Percentiles rank a stretch among this genome's conserved stretches.
Evolutionary conservation across 2,113 vertebrate genomes (phyloP).

Genomic region (Atlantisia rogersi): DNA sequence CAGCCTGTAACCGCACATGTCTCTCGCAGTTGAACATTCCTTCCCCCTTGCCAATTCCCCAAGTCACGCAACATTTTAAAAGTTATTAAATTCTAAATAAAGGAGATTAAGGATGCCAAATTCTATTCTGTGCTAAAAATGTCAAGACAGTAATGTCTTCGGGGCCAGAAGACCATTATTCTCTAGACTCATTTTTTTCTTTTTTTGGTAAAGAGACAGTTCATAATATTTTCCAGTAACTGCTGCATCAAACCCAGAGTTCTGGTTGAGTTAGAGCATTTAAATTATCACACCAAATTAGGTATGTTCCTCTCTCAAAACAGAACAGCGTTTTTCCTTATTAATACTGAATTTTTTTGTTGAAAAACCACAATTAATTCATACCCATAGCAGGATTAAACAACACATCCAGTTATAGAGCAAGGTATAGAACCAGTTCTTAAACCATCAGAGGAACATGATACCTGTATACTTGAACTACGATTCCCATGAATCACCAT

Average conservation of each 20-base stretch:
- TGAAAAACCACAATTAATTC: not conserved
- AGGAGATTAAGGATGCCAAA: conserved; percentile 40
- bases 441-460: not conserved
- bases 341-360: not conserved
- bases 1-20: not conserved
- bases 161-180: conserved; percentile 1
- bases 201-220: conserved; percentile 35
- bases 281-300: conserved; percentile 7
- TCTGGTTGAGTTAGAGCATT: not conserved
- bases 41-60: conserved; percentile 9
- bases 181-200: not conserved
- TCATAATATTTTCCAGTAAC: conserved; percentile 34
- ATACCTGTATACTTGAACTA: not conserved
- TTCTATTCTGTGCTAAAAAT: conserved; percentile 36
- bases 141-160: conserved; percentile 23
- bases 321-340: not conserved
- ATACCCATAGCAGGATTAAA: not conserved
- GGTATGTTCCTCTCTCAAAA: not conserved
- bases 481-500: not conserved
- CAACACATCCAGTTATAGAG: not conserved
- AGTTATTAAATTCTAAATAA: conserved; percentile 64
- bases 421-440: not conserved
- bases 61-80: conserved; percentile 25
- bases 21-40: not conserved
- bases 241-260: not conserved